Evolutionary conservation across 2,888 invertebrate genomes (phyloP).

Genomic region (Incurvaria masculella): DNA sequence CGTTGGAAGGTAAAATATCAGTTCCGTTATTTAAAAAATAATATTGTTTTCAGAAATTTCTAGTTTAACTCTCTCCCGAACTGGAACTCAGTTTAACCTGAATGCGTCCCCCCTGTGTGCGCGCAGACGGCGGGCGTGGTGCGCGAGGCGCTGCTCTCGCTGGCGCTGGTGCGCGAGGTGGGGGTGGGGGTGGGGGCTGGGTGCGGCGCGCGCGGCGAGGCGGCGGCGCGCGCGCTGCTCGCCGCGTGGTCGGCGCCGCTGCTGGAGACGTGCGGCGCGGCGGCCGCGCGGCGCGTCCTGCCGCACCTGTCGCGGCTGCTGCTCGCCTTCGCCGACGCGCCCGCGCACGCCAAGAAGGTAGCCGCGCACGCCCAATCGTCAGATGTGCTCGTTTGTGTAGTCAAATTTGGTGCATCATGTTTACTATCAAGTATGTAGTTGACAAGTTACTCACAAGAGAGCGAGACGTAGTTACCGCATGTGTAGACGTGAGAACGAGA

Average conservation of each 20-base stretch:
- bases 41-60: background rate
- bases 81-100: background rate
- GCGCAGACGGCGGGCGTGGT: conserved; percentile 57
- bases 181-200: conserved; percentile 12
- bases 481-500: too few relatives aligned
- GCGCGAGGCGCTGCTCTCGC: conserved; percentile 48
- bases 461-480: too few relatives aligned
- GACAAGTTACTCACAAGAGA: too few relatives aligned
- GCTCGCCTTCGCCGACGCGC: conserved; percentile 37
- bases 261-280: conserved; percentile 25
- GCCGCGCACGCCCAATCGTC: too few relatives aligned
- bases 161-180: conserved; percentile 26
- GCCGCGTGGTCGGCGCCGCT: conserved; percentile 32
- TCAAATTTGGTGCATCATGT: too few relatives aligned
- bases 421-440: too few relatives aligned
- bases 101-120: too few relatives aligned
- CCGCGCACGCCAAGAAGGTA: conserved; percentile 42
- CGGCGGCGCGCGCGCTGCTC: conserved; percentile 32
- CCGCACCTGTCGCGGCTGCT: conserved; percentile 42
- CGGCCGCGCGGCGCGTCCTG: conserved; percentile 21
- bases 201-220: conserved; percentile 18
- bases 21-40: too few relatives aligned
- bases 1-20: too few relatives aligned
- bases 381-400: too few relatives aligned
- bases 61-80: too few relatives aligned